Evolutionary conservation across 2,797 vertebrate species (phyloP), one percentile per base, ranked within the genome.

Genomic region (Lerista edwardsae): DNA sequence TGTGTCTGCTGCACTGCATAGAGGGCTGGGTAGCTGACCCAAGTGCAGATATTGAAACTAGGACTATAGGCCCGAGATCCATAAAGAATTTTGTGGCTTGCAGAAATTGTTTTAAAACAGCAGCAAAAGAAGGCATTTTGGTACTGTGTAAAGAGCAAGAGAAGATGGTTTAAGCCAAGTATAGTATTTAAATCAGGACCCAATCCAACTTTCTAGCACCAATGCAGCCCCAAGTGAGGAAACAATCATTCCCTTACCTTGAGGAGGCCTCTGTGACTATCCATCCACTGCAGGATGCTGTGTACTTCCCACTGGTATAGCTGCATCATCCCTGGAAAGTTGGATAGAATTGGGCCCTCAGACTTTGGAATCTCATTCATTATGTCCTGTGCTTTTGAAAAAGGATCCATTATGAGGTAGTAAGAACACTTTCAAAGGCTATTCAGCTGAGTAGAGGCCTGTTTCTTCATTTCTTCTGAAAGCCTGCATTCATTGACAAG

Each of bases 401-500:
- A 84, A 36, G 72, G 27, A 39, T 75, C 44, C 72, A 72, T 84
- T 87, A 76, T 80, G 62, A 0, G 15, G 34, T 34, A 36, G 57
- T 47, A 76, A 71, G 64, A 73, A 55, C 75, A 84, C 0, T 0
- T 79, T 83, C 59, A 51, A 74, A 12, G 62, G 64, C 64, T 78
- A 80, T 23, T 57, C 87, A 64, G 68, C n/a, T 82, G 88, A 34
- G 57, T 68, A 65, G 41, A 79, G 80, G 34, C 67, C 67, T 79
- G 68, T 15, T 84, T 31, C 19, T 84, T 34, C 71, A 47, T 55
- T 36, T 59, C 83, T 81, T 77, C 78, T 73, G 83, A 84, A 73
- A 86, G 78, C 67, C 47, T 77, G 17, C n/a, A 78, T 72, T 47
- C 86, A 41, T 88, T 85, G 79, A 81, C 74, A 41, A 36, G 62